Evolutionary conservation across 2,888 invertebrate genomes (phyloP).

Genomic region (Standfussiana lucernea): DNA sequence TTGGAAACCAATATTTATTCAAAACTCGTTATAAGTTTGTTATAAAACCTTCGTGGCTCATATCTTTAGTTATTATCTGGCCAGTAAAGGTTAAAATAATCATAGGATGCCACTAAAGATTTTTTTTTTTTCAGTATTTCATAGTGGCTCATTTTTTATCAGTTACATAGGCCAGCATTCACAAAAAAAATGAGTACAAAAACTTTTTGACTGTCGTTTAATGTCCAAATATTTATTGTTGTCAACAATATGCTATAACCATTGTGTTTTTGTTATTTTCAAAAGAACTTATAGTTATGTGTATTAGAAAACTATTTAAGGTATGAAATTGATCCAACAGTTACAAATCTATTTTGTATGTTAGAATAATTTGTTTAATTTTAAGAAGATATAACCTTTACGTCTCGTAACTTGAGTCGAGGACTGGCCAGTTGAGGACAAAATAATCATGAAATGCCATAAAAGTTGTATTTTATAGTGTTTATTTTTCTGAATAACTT

Average conservation of each 20-base stretch:
- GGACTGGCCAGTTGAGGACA: background rate
- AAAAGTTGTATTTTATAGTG: background rate
- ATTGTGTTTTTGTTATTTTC: background rate
- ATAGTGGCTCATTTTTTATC: background rate
- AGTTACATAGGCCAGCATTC: background rate
- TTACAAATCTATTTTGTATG: background rate
- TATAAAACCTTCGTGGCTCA: background rate
- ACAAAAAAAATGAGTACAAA: background rate
- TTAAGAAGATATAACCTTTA: background rate
- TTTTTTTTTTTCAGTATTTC: background rate
- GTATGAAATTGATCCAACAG: background rate
- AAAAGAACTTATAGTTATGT: background rate
- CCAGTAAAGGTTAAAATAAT: background rate
- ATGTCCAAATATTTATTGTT: background rate
- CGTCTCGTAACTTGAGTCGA: background rate
- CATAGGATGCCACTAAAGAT: background rate
- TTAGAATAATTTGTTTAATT: background rate
- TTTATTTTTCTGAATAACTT: background rate
- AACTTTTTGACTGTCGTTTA: background rate
- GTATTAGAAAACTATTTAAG: background rate
- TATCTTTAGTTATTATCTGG: background rate
- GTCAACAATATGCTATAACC: background rate
- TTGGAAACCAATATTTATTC: background rate
- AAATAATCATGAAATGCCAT: background rate
- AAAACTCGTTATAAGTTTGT: background rate